Conservation (phyloP, 2,113 vertebrate species). For the Anarrhichthys ocellatus region DNA sequence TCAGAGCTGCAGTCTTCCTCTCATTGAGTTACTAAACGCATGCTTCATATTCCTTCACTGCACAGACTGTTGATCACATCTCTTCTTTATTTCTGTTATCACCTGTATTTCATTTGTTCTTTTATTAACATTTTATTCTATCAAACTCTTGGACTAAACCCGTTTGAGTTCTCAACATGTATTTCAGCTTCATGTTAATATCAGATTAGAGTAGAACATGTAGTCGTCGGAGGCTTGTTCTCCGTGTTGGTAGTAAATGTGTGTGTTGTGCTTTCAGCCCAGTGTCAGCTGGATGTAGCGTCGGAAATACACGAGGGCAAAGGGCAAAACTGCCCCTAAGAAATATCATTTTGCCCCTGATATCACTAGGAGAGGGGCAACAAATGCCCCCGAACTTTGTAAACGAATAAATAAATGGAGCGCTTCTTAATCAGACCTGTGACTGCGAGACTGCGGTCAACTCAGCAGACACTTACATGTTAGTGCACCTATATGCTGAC, state of each 20-base stretch:
- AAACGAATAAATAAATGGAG: too few species aligned
- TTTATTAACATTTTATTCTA: not conserved
- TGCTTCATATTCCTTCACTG: not conserved
- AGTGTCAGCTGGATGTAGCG: conserved; percentile 52
- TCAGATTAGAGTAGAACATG: not conserved
- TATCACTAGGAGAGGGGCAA: too few species aligned
- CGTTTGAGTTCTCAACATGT: not conserved
- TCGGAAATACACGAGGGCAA: too few species aligned
- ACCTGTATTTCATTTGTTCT: too few species aligned
- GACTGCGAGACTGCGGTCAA: too few species aligned
- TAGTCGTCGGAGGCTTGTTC: too few species aligned
- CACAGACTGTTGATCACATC: not conserved
- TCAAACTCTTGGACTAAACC: not conserved
- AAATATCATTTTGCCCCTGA: too few species aligned
- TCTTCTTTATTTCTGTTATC: not conserved
- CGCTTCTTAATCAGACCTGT: too few species aligned
- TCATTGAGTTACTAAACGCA: not conserved
- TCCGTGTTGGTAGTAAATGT: conserved; percentile 40
- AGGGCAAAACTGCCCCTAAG: too few species aligned
- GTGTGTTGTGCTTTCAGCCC: conserved; percentile 80
- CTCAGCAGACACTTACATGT: too few species aligned
- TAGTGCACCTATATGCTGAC: too few species aligned
- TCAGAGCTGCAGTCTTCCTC: not conserved
- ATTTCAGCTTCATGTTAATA: not conserved
- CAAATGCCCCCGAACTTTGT: too few species aligned